Evolutionary conservation across 2,888 invertebrate species (phyloP).

Genomic region (Busseola fusca): DNA sequence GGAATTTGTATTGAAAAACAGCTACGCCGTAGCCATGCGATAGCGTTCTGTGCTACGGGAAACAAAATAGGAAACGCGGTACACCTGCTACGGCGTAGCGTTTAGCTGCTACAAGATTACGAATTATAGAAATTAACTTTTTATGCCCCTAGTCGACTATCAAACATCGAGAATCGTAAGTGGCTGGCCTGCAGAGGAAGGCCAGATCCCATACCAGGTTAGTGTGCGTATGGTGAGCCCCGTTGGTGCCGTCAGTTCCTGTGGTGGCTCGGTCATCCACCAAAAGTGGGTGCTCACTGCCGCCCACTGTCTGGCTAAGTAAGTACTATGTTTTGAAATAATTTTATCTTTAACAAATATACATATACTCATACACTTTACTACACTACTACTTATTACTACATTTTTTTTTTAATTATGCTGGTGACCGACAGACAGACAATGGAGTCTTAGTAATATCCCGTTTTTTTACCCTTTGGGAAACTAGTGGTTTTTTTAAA

Average conservation of each 20-base stretch:
- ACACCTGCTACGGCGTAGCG: slow-evolving; percentile 20
- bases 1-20: background rate
- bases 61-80: background rate
- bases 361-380: no score
- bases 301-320: slow-evolving; percentile 76
- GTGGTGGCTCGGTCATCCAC: slow-evolving; percentile 69
- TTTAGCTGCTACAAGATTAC: slow-evolving; percentile 5
- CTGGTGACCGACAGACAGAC: no score
- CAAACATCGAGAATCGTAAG: slow-evolving; percentile 50
- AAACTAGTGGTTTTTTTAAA: no score
- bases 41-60: background rate
- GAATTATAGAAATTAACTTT: background rate
- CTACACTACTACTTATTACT: no score
- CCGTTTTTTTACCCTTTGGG: no score
- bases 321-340: slow-evolving; percentile 43
- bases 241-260: slow-evolving; percentile 68
- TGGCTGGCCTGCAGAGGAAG: slow-evolving; percentile 69
- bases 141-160: slow-evolving; percentile 28
- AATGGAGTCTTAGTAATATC: no score
- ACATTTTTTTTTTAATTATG: no score
- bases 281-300: slow-evolving; percentile 76
- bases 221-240: slow-evolving; percentile 69
- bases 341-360: background rate
- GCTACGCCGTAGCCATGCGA: slow-evolving; percentile 12
- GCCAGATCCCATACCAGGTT: slow-evolving; percentile 75